Base-by-base conservation (phyloP, 2,888 invertebrate genomes). In the Idaea aversata region DNA sequence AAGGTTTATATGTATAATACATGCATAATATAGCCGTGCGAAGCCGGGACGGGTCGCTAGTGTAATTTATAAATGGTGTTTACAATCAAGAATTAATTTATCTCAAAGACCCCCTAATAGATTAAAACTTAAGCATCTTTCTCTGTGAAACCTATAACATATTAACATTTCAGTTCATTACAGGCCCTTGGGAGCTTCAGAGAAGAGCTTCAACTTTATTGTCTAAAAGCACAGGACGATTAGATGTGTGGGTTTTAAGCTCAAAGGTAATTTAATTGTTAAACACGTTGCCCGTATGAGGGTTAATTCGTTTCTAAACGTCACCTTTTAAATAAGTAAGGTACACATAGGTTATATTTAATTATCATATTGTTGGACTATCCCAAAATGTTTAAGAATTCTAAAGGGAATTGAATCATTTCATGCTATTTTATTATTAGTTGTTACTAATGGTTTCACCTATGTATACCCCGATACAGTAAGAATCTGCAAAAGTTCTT, bases 231-330 rank as follows among this genome's bases (percentile, higher is more conserved):
- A 47, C 47, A 47, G 47, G 47, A 47, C 47, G 47, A 47, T 47
- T 47, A 47, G 47, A 47, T 10, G 10, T 47, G 47, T 47, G 47
- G 47, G 47, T 47, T 47, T 47, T 47, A 13, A 47, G 47, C 47
- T 47, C 47, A 47, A 47, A 47, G 47, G 47, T 47, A 47, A 10
- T 47, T 47, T 47, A 47, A 47, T 47, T 47, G 47, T 47, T 47
- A 47, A 47, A 47, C 47, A 47, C 13, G 5, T 47, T 47, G 2
- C 47, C 47, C 73, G 61, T 62, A 68, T 68, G 68, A 65, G 61
- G 6, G 67, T 61, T 64, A 47, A 47, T 47, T 65, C 65, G 70
- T 47, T 47, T 47, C 47, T 47, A 47, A 47, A 47, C 5, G 47
- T 47, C 47, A 47, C 47, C 13, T 47, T 7, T 47, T 10, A 13